Evolutionary conservation across 92 coral and sea anemone species (phyloP).

Genomic region (Palythoa caribaeorum): DNA sequence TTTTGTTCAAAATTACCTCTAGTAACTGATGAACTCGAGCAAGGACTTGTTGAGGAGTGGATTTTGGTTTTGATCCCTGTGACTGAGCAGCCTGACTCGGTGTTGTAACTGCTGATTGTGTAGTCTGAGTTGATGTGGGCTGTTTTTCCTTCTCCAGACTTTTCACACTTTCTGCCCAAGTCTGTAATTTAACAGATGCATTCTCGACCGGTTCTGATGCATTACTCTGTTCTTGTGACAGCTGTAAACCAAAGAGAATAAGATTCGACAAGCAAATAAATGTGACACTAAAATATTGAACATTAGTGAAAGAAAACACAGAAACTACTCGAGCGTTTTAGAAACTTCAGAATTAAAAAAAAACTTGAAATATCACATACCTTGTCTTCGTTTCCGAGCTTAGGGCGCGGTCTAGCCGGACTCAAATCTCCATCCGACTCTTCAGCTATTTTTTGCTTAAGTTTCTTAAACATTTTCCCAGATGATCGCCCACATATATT

Average conservation of each 20-base stretch:
- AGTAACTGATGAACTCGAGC: conserved; percentile 92
- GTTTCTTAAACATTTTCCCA: conserved; percentile 90
- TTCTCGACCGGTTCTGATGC: conserved; percentile 35
- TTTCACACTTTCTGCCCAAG: conserved; percentile 51
- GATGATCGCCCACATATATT: conserved; percentile 57
- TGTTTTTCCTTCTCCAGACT: conserved; percentile 47
- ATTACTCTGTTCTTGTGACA: conserved; percentile 26
- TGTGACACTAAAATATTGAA: conserved; percentile 47
- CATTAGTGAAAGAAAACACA: conserved; percentile 28
- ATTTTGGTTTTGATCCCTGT: conserved; percentile 59
- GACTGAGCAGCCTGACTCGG: conserved; percentile 30
- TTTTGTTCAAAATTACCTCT: conserved; percentile 61
- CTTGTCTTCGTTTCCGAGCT: conserved; percentile 44
- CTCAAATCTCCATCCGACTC: conserved; percentile 95
- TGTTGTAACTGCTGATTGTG: conserved; percentile 48
- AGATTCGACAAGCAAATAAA: conserved; percentile 42
- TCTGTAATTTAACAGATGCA: conserved; percentile 38
- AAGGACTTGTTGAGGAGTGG: conserved; percentile 94
- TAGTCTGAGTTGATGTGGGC: background rate
- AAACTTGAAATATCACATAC: background rate
- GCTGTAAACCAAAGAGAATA: conserved; percentile 16
- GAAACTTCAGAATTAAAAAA: background rate
- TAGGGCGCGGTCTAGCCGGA: conserved; percentile 63
- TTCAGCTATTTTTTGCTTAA: conserved; percentile 95
- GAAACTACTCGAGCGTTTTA: conserved; percentile 60